Evolutionary conservation across 2,113 vertebrate genomes (phyloP).

Genomic region (Ammodytes marinus): DNA sequence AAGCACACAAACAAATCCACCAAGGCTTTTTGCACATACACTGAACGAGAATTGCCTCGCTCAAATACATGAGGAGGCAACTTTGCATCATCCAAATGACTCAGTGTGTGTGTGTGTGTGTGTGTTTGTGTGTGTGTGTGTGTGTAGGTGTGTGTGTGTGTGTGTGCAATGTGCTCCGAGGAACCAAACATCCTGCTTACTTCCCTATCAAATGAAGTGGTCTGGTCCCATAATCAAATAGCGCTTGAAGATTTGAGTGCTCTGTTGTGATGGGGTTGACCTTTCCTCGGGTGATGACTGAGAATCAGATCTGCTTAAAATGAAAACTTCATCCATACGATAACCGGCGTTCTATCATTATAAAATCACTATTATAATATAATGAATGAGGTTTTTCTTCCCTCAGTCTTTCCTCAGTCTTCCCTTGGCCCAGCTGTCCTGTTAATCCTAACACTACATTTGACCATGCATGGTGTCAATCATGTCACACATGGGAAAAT

Average conservation of each 20-base stretch:
- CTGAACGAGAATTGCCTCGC: not conserved
- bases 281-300: no score
- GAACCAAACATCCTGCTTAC: slow-evolving; percentile 23
- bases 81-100: slow-evolving; percentile 52
- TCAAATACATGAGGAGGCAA: not conserved
- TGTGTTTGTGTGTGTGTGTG: no score
- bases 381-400: no score
- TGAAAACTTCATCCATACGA: no score
- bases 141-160: no score
- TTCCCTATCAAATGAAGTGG: slow-evolving; percentile 41
- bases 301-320: not conserved
- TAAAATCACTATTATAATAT: no score
- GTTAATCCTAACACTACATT: no score
- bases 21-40: not conserved
- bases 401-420: no score
- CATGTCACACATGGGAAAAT: no score
- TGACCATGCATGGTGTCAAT: no score
- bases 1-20: not conserved
- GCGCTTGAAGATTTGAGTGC: not conserved
- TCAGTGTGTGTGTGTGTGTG: not conserved
- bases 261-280: not conserved
- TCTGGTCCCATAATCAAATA: not conserved
- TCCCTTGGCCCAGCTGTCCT: no score
- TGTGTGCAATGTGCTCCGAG: not conserved
- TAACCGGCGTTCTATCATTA: no score